Evolutionary conservation across 2,113 vertebrate genomes (phyloP), one percentile per base, ranked within the genome.

Genomic region (Piaya cayana): DNA sequence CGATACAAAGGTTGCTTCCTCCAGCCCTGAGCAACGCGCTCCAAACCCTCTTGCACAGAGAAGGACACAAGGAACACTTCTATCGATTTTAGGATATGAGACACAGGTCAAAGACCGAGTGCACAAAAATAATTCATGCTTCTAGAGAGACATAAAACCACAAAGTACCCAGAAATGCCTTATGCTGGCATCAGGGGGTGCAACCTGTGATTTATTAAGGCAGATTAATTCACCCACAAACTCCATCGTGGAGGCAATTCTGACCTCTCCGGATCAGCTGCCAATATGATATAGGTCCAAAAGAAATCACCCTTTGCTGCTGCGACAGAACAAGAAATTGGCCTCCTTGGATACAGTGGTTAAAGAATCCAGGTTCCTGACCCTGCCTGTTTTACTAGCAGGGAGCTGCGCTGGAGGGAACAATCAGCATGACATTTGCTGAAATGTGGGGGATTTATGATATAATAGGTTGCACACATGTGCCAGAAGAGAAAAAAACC

Each of bases 361-460:
- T 97, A 96, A 98, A 97, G 97, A 98, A 98, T 98, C 97, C 96
- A 71, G 96, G 97, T 97, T 98, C 97, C 92, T 97, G 98, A 98
- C 98, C 98, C 52, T 59, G 94, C 92, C 94, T 98, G 98, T 98
- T 98, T 98, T 95, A 97, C 95, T 98, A 93, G 97, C 86, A 87
- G 93, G 97, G 90, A 69, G 97, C 95, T 94, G 69, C 96, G 98
- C 97, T 98, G 97, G n/a, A 96, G 98, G 98, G 97, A 98, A 97
- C 97, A 93, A 95, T 97, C 97, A 91, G 97, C 96, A 96, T 95
- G 98, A 98, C 98, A 98, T 98, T 82, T 94, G 97, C 96, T 97
- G 97, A 98, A 98, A 98, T 56, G 94, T 79, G 87, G 21, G 96
- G 97, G 98, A 98, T 98, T 98, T 98, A 98, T 97, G 97, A 87